Conservation (phyloP, 2,797 vertebrate genomes). For the Myotis myotis region DNA sequence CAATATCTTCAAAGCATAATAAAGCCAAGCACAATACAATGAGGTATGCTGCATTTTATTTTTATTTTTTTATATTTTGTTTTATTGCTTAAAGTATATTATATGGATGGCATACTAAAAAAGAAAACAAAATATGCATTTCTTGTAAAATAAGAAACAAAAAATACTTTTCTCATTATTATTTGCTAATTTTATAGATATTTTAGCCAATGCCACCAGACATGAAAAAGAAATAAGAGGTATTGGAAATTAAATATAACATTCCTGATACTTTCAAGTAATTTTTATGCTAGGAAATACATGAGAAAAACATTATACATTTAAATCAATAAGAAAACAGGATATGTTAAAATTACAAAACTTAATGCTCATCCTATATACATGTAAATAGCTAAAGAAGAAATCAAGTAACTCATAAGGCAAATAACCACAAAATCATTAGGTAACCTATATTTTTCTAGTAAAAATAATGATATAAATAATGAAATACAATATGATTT, state of each 20-base stretch:
- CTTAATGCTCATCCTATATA: background rate
- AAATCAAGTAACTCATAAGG: background rate
- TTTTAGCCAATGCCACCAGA: background rate
- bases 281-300: background rate
- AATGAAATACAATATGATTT: background rate
- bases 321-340: background rate
- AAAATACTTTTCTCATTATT: background rate
- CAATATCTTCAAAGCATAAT: background rate
- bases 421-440: background rate
- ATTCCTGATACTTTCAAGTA: background rate
- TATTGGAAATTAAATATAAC: background rate
- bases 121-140: background rate
- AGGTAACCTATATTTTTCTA: background rate
- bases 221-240: background rate
- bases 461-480: background rate
- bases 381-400: background rate
- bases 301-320: background rate
- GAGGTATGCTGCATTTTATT: background rate
- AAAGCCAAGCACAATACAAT: background rate
- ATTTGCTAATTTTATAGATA: background rate
- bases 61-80: too few species aligned
- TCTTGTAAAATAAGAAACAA: conserved; percentile 6
- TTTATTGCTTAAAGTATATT: background rate
- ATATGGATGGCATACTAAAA: background rate
- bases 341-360: background rate